Evolutionary conservation across 2,888 invertebrate genomes (phyloP), one percentile per base, ranked within the genome.

Genomic region (Eupithecia dodoneata): DNA sequence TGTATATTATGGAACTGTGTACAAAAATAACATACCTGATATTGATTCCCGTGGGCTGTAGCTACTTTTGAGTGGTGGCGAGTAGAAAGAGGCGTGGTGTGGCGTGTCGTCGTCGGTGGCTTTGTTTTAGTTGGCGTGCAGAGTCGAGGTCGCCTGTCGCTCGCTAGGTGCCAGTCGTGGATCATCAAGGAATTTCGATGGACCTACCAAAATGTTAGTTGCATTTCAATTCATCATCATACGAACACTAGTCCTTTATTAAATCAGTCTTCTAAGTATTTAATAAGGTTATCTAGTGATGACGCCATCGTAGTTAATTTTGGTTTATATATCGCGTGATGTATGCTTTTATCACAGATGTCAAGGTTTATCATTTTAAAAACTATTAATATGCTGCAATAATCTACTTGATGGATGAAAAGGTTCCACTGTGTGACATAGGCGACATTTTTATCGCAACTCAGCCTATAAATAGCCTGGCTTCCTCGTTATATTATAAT

Each of bases 91-190:
- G 85, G 85, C 85, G 86, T 84, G 85, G 81, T 85, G 81, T 84
- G 83, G 84, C 84, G 81, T 84, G 82, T 84, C 84, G 81, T 83
- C 83, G 79, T 59, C 55, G 55, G n/a, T 9, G n/a, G 80, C 71
- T 83, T 83, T 89, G 87, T 87, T 87, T 85, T 81, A 87, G 86
- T 89, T 89, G 89, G 88, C 89, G 85, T 81, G 81, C 77, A 73
- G 76, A 73, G 79, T 73, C 86, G 87, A 87, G 88, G 87, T 81
- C 77, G 80, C 77, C 81, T 81, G 74, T 72, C 74, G 76, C 75
- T 65, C 81, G 81, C 81, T 77, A 79, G 81, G 83, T 84, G 84
- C 86, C 85, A 81, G 76, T 30, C 30, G 30, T 77, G 76, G 82
- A 81, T 82, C 83, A 79, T 74, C 72, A 72, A 76, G 79, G 81